A percentile compares a stretch with the other conserved stretches of the same genome.
phyloP scores from a whole-genome alignment of 2,888 invertebrate species.

The Alentia gelatinosa region DNA sequence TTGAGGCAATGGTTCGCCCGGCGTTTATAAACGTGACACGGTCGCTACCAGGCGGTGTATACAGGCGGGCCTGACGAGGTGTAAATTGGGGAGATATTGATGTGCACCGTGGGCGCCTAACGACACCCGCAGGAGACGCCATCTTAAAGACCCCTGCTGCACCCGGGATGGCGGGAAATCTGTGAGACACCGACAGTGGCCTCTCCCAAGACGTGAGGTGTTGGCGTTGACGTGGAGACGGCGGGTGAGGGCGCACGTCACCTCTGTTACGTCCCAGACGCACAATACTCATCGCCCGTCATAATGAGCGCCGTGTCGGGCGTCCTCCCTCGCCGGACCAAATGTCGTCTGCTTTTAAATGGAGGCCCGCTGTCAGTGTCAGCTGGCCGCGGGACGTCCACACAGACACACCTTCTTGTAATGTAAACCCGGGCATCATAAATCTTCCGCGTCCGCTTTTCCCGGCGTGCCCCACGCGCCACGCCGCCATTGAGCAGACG shows the following conservation, averaged over 20 bases:
- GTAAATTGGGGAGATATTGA: background rate
- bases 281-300: background rate
- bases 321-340: background rate
- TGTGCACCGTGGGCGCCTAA: background rate
- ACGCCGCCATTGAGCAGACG: background rate
- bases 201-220: background rate
- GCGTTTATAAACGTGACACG: background rate
- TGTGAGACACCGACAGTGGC: background rate
- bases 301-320: background rate
- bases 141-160: background rate
- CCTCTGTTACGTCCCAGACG: background rate
- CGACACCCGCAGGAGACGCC: background rate
- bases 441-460: background rate
- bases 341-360: constrained; percentile 11
- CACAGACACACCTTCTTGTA: background rate
- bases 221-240: background rate
- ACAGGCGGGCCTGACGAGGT: background rate
- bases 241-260: background rate
- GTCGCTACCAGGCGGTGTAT: background rate
- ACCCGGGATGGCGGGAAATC: background rate
- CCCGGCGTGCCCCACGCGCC: background rate
- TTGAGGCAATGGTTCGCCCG: background rate
- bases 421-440: too few relatives aligned
- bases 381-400: background rate
- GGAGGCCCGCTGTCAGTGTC: background rate